Evolutionary conservation across 2,888 invertebrate genomes (phyloP).

Genomic region (Pseudanteris insignis): DNA sequence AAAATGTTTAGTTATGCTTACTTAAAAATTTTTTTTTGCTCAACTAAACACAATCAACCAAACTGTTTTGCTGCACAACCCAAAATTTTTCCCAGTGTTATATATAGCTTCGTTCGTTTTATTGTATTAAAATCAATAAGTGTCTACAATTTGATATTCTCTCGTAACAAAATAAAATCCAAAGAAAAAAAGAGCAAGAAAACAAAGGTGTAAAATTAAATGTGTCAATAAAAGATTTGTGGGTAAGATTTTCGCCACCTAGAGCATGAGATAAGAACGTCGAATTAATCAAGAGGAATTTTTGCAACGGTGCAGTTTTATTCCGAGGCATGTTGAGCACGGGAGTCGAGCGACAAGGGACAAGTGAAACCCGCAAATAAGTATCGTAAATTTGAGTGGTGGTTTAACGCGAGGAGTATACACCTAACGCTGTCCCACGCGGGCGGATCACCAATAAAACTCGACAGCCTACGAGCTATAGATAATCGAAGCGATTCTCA

Average conservation of each 20-base stretch:
- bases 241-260: no score
- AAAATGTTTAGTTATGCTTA: no score
- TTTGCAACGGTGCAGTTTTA: conserved; percentile 9
- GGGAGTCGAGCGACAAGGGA: conserved; percentile 32
- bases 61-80: no score
- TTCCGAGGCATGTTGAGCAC: conserved; percentile 7
- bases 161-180: no score
- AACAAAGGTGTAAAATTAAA: not conserved
- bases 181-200: not conserved
- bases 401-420: conserved; percentile 48
- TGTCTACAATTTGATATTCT: no score
- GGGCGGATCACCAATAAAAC: conserved; percentile 53
- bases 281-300: conserved; percentile 6
- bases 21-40: no score
- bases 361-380: conserved; percentile 45
- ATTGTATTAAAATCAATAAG: no score
- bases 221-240: not conserved
- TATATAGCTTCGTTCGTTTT: no score
- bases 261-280: not conserved
- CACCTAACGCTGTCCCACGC: conserved; percentile 42
- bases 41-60: no score
- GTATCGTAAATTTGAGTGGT: conserved; percentile 56
- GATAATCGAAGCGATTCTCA: conserved; percentile 52
- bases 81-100: no score
- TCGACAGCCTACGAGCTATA: conserved; percentile 38